Evolutionary conservation across 2,888 invertebrate species (phyloP).

Genomic region (Phrixothrix hirtus): DNA sequence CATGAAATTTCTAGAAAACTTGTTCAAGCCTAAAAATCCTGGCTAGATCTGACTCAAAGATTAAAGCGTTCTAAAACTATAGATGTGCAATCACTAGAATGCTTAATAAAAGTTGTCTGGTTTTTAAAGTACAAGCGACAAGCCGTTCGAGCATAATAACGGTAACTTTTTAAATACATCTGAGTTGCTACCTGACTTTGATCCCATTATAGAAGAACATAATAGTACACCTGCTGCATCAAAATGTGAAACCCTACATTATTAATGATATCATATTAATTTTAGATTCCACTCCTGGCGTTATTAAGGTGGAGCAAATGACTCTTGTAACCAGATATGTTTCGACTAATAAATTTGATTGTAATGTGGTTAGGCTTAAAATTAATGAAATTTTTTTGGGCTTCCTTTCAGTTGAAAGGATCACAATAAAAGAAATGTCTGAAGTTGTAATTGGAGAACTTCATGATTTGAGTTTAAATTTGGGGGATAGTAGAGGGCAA

Average conservation of each 20-base stretch:
- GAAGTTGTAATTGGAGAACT: slow-evolving; percentile 36
- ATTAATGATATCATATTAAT: slow-evolving; percentile 7
- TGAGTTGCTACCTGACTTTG: background rate
- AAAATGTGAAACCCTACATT: slow-evolving; percentile 12
- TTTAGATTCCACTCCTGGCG: slow-evolving; percentile 14
- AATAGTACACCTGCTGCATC: slow-evolving; percentile 17
- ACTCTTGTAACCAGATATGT: slow-evolving; percentile 33
- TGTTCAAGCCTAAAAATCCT: slow-evolving; percentile 6
- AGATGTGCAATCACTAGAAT: slow-evolving; percentile 16
- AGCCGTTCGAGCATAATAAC: slow-evolving; percentile 8
- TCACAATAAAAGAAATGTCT: slow-evolving; percentile 24
- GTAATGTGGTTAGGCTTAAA: slow-evolving; percentile 18
- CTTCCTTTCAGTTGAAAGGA: slow-evolving; percentile 19
- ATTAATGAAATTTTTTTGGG: slow-evolving; percentile 8
- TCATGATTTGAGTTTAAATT: too few species aligned
- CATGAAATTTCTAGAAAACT: too few species aligned
- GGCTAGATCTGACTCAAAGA: slow-evolving; percentile 9
- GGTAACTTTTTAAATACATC: slow-evolving; percentile 1
- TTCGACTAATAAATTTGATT: slow-evolving; percentile 20
- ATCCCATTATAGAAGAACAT: slow-evolving; percentile 16
- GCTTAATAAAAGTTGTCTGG: slow-evolving; percentile 18
- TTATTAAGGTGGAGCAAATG: slow-evolving; percentile 26
- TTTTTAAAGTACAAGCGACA: slow-evolving; percentile 19
- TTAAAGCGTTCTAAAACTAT: too few species aligned
- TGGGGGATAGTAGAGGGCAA: too few species aligned